These are phyloP conservation scores for Tolypeutes matacus DNA, from an alignment of 2,797 vertebrate species.

Conservation along the genomic window DNA sequence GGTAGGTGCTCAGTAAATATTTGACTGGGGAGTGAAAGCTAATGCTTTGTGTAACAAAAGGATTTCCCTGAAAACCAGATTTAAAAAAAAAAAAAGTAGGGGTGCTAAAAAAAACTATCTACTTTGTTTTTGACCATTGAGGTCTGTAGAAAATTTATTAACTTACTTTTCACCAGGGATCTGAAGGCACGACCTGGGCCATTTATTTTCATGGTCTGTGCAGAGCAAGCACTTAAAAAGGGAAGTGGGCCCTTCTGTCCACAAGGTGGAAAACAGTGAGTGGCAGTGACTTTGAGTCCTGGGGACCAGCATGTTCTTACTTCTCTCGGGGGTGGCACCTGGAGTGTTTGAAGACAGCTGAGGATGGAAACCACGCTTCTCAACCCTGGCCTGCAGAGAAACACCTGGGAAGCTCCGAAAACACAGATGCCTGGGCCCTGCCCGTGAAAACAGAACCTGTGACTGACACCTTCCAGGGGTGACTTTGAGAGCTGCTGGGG, in stretches of 20 bases:
- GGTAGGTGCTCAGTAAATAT: not conserved
- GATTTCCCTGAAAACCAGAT: not conserved
- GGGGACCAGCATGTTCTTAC: not conserved
- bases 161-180: not conserved
- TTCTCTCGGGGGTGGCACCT: not conserved
- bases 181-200: not conserved
- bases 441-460: not conserved
- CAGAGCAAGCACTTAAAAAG: not conserved
- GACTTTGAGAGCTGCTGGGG: not conserved
- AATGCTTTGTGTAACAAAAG: not conserved
- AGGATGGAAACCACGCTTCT: not conserved
- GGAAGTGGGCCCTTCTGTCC: not conserved
- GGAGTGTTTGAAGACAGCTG: not conserved
- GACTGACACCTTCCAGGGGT: fast-evolving
- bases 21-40: not conserved
- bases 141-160: not conserved
- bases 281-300: not conserved
- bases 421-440: not conserved
- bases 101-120: not conserved
- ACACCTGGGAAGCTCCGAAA: not conserved
- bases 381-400: not conserved
- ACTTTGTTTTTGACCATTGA: not conserved
- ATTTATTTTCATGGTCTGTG: not conserved
- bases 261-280: not conserved
- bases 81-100: not conserved